These are phyloP conservation scores for Poecilia latipinna DNA, from an alignment of 2,113 vertebrate species.

Conservation along the genomic window DNA sequence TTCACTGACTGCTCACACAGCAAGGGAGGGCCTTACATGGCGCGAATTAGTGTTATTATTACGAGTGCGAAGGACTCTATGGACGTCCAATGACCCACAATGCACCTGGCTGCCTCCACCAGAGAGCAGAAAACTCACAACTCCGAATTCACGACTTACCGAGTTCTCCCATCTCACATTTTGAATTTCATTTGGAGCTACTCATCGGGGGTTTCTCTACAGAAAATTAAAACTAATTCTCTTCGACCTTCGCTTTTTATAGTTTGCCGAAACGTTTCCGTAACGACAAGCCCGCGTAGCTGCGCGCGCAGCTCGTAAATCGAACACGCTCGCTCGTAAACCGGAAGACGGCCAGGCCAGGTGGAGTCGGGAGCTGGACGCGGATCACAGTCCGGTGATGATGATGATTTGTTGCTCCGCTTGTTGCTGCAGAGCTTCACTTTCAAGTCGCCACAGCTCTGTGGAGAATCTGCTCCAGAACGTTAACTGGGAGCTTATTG, in stretches of 20 bases:
- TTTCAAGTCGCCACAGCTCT: not conserved
- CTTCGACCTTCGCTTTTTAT: no score
- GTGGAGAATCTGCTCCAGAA: no score
- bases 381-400: not conserved
- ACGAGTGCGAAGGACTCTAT: constrained; percentile 34
- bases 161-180: no score
- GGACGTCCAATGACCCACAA: constrained; percentile 17
- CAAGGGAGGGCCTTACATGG: constrained; percentile 16
- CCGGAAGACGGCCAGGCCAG: no score
- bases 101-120: constrained; percentile 10
- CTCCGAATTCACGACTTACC: no score
- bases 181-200: not conserved
- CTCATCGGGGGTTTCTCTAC: no score
- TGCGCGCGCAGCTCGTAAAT: not conserved
- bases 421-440: not conserved
- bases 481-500: not conserved
- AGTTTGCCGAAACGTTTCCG: not conserved
- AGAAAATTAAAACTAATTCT: no score
- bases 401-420: not conserved
- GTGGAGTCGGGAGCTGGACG: not conserved
- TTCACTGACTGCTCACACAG: constrained; percentile 35
- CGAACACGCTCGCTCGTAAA: not conserved
- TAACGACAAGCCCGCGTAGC: not conserved
- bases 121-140: no score
- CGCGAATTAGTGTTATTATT: not conserved